Conservation (phyloP, 2,113 vertebrate species). For the Proterorhinus semilunaris region DNA sequence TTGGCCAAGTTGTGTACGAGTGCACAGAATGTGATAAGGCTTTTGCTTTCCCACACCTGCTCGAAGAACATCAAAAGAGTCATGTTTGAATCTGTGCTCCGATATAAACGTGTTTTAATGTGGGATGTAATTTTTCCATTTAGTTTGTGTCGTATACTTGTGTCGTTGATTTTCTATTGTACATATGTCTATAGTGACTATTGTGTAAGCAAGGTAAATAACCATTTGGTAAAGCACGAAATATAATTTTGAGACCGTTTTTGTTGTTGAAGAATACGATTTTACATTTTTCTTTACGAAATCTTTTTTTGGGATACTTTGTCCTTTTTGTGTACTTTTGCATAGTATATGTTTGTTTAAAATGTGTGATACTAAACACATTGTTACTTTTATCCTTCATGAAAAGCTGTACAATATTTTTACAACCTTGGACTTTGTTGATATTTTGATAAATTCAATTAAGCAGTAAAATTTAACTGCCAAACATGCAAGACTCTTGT, state of each 20-base stretch:
- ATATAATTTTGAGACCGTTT: slow-evolving; percentile 12
- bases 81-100: slow-evolving; percentile 53
- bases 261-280: not conserved
- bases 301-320: slow-evolving; percentile 1
- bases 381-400: not conserved
- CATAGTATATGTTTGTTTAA: slow-evolving; percentile 22
- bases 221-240: not conserved
- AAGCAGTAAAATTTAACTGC: slow-evolving; percentile 45
- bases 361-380: slow-evolving; percentile 19
- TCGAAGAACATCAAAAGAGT: slow-evolving; percentile 74
- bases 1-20: slow-evolving; percentile 79
- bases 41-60: slow-evolving; percentile 77
- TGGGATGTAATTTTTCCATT: not conserved
- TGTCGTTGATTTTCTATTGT: not conserved
- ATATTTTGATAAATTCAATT: slow-evolving; percentile 35
- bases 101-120: not conserved
- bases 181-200: not conserved
- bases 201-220: not conserved
- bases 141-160: not conserved
- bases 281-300: not conserved
- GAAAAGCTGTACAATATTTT: slow-evolving; percentile 40
- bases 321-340: slow-evolving; percentile 5
- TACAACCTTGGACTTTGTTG: slow-evolving; percentile 27
- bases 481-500: slow-evolving; percentile 2
- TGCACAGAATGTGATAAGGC: slow-evolving; percentile 82